Base-by-base conservation (phyloP, 2,888 invertebrate species). In the Apotomis capreana region DNA sequence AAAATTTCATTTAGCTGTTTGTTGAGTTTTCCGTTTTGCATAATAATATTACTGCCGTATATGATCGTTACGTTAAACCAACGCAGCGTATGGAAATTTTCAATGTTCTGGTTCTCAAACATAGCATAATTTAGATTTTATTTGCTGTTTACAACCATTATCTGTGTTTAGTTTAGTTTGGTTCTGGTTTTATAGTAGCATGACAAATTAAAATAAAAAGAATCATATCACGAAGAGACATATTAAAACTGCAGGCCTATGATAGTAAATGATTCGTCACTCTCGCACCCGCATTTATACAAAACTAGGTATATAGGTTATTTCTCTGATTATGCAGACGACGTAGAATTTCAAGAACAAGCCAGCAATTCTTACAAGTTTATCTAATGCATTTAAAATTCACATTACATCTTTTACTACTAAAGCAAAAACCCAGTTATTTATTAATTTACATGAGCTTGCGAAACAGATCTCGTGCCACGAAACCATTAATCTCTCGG, bases 401-500 rank as follows among this genome's bases (percentile, higher is more conserved):
- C 9, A 9, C 36, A 36, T 65, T 36, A 59, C 6, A 13, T 12
- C 26, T 8, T 57, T 46, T 64, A 57, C 12, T 44, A 13, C n/a
- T 37, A 37, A 36, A 44, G 59, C 64, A 65, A 54, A 65, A 64
- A 63, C 58, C 37, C 6, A 37, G 13, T 54, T 70, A 64, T 63
- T 54, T 57, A 26, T 58, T 49, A 59, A 58, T 58, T 37, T 36
- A 59, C 63, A 59, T 54, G 49, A 44, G 58, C 63, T 68, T 54
- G 64, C 60, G 68, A 76, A 58, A 70, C 74, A 70, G 74, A 74
- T 82, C 75, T 79, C 83, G 83, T 84, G 83, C 75, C 77, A 75
- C 44, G 59, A 15, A 64, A 76, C 79, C 69, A 83, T 83, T 81
- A 83, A 83, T 83, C 82, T 81, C 78, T 72, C 51, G 64, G 69